A percentile compares a stretch with the other conserved stretches of the same genome.
phyloP scores from a whole-genome alignment of 2,797 vertebrate species.

The Aeoliscus strigatus region DNA sequence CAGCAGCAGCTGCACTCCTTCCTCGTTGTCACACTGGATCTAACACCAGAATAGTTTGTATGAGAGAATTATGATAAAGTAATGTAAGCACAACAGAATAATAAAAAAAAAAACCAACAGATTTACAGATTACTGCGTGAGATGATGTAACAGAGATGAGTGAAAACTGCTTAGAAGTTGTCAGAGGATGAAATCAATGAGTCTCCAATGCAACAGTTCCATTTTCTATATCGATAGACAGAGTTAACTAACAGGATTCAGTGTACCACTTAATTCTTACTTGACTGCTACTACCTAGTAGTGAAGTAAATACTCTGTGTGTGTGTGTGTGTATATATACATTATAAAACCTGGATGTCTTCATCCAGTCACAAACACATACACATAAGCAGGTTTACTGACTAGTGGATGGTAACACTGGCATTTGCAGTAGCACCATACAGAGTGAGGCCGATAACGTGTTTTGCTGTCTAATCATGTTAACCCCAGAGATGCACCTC shows the following conservation, averaged over 20 bases:
- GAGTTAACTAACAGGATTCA: not conserved
- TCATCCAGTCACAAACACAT: no score
- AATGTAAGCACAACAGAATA: not conserved
- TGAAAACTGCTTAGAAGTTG: not conserved
- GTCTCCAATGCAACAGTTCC: not conserved
- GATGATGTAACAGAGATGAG: not conserved
- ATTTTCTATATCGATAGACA: not conserved
- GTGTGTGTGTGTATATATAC: no score
- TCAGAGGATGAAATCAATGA: not conserved
- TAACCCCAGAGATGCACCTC: not conserved
- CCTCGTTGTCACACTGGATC: constrained; percentile 4
- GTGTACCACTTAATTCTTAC: no score
- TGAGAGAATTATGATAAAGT: no score
- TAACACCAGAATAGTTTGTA: not conserved
- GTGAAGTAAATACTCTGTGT: no score
- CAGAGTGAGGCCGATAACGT: not conserved
- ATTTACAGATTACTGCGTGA: no score
- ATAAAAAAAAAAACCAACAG: constrained; percentile 10
- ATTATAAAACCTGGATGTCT: no score
- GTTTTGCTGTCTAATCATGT: not conserved
- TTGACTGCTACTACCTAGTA: no score
- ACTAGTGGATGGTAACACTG: no score
- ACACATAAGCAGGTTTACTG: no score
- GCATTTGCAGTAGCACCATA: no score
- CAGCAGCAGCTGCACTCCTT: no score